Base-by-base conservation (phyloP, 2,888 invertebrate genomes). In the Poecilus cupreus region DNA sequence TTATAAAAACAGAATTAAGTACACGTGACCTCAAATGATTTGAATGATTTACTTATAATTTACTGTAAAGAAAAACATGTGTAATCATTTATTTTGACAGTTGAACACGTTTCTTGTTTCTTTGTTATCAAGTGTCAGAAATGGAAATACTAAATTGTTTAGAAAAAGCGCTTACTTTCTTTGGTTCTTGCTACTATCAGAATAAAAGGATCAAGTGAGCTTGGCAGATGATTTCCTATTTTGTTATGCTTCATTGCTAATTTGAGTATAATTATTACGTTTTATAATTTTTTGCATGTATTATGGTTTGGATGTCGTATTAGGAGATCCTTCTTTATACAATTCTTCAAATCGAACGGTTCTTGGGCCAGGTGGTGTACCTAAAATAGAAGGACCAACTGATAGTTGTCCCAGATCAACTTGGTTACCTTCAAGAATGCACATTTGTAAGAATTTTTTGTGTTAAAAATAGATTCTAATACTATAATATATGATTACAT, bases 351-450 rank as follows among this genome's bases (percentile, higher is more conserved):
- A 86, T 86, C 87, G 88, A 83, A 86, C 87, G 64, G 87, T 88
- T 81, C 85, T 88, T 87, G 88, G 88, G 82, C 89, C 89, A 87
- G 89, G 91, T 77, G 85, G 87, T 84, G 91, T 91, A 37, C 91
- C 92, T 39, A 93, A 93, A 88, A 86, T 92, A 85, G 92, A 92
- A 85, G 85, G 86, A 86, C 92, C 91, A 20, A 91, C 91, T 54
- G 92, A 92, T 84, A 90, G 91, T 60, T 92, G 92, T 85, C 91
- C 92, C 78, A 89, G 92, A 83, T 89, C 91, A 82, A 92, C 92
- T 89, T 93, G 93, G 93, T 90, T 93, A 88, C 93, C 93, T 83
- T 91, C 92, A 88, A 89, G 92, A 90, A 92, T 93, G 90, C 92
- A 92, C 87, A 92, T 92, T 91, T 90, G 93, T 93, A 93, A 93